These are phyloP conservation scores for Pangasius mekongensis DNA, from an alignment of 2,797 vertebrate species.

Conservation along the genomic window DNA sequence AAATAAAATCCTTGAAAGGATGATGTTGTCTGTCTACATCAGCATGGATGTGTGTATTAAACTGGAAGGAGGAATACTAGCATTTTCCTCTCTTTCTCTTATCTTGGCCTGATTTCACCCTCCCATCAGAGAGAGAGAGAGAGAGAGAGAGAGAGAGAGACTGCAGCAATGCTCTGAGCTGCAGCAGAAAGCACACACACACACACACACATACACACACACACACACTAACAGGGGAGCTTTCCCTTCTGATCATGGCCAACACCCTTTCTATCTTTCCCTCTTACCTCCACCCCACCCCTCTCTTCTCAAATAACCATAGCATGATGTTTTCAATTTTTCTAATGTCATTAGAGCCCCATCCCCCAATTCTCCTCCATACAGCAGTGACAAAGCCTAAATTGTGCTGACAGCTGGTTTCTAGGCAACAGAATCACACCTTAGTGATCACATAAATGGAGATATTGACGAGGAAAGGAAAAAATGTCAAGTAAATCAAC, in stretches of 20 bases:
- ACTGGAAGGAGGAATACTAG: background rate
- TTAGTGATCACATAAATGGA: background rate
- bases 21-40: background rate
- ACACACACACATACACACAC: constrained; percentile 36
- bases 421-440: constrained; percentile 44
- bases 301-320: background rate
- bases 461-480: background rate
- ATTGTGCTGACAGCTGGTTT: constrained; percentile 40
- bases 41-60: background rate
- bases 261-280: constrained; percentile 19
- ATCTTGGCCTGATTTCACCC: constrained; percentile 41
- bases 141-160: constrained; percentile 30
- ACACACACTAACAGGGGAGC: background rate
- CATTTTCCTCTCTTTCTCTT: background rate
- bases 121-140: constrained; percentile 7
- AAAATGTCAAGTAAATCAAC: background rate
- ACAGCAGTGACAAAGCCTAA: constrained; percentile 29
- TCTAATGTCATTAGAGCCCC: background rate
- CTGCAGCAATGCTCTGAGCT: constrained; percentile 44
- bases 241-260: background rate
- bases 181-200: constrained; percentile 26
- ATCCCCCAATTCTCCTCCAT: constrained; percentile 22
- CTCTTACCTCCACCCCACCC: background rate
- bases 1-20: constrained; percentile 44
- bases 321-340: background rate